Conservation (phyloP, 2,797 vertebrate species). For the Rallus crepitans region DNA sequence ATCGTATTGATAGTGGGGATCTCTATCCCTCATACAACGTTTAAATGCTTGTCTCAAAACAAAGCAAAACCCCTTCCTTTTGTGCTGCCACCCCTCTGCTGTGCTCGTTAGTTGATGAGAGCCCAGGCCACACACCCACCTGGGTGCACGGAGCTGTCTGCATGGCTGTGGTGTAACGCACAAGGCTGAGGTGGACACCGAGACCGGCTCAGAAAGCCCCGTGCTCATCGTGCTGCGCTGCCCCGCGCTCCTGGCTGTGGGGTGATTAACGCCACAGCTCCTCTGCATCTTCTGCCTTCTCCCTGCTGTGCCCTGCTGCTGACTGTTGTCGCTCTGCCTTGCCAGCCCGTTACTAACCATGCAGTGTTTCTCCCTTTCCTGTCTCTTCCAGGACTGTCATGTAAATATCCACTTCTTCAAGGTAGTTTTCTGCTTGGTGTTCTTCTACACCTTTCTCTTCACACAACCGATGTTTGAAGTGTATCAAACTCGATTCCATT, state of each 20-base stretch:
- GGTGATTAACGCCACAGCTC: rapidly evolving
- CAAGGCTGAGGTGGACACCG: rapidly evolving
- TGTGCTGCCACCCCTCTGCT: rapidly evolving
- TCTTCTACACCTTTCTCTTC: neutral
- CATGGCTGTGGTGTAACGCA: neutral
- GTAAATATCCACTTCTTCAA: constrained; percentile 70
- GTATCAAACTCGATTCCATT: neutral
- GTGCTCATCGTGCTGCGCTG: rapidly evolving
- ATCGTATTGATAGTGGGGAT: rapidly evolving
- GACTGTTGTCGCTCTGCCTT: neutral
- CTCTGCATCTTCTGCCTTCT: neutral
- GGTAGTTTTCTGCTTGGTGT: constrained; percentile 56
- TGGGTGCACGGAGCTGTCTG: neutral
- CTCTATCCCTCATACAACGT: rapidly evolving
- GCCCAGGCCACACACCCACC: neutral
- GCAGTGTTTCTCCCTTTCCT: constrained; percentile 64
- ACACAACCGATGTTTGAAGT: neutral
- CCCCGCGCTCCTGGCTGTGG: neutral
- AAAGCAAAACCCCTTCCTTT: neutral
- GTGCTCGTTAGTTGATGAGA: rapidly evolving
- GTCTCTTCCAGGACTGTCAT: constrained; percentile 75
- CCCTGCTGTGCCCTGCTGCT: constrained; percentile 21
- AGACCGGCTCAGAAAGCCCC: neutral
- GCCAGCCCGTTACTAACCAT: constrained; percentile 31
- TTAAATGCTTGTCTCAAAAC: rapidly evolving